These are phyloP conservation scores for Trialeurodes vaporariorum DNA, from an alignment of 1,140 invertebrate species.

Conservation along the genomic window DNA sequence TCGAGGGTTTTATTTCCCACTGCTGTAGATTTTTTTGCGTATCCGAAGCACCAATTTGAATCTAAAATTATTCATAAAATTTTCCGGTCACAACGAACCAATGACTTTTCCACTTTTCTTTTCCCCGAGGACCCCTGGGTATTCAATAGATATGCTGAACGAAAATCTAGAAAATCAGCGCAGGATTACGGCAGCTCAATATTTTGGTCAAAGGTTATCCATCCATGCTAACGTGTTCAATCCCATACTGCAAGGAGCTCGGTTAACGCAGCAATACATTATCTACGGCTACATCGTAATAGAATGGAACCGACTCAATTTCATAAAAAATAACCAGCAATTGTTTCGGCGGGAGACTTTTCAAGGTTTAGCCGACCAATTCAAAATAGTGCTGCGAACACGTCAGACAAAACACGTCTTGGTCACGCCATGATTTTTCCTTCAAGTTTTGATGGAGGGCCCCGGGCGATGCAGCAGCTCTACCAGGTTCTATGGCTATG, in stretches of 20 bases:
- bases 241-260: not conserved
- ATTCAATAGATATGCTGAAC: not conserved
- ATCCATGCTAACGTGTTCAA: not conserved
- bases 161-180: not conserved
- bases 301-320: not conserved
- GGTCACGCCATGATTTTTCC: slow-evolving; percentile 32
- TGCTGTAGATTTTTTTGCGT: not conserved
- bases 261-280: slow-evolving; percentile 6
- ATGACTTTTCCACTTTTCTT: not conserved
- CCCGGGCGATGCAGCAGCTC: slow-evolving; percentile 35
- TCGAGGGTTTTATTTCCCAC: not conserved
- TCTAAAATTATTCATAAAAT: not conserved
- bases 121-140: not conserved
- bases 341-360: not conserved
- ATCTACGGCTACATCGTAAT: not conserved
- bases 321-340: not conserved
- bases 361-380: not conserved
- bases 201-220: not conserved
- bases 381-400: not conserved
- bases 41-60: not conserved
- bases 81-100: not conserved
- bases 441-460: slow-evolving; percentile 33
- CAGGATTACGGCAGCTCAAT: not conserved
- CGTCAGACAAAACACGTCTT: slow-evolving; percentile 9
- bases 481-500: slow-evolving; percentile 21